A percentile compares a stretch with the other conserved stretches of the same genome.
Evolutionary conservation across 2,113 vertebrate genomes (phyloP).

Genomic region (Sylvilagus bachmani): DNA sequence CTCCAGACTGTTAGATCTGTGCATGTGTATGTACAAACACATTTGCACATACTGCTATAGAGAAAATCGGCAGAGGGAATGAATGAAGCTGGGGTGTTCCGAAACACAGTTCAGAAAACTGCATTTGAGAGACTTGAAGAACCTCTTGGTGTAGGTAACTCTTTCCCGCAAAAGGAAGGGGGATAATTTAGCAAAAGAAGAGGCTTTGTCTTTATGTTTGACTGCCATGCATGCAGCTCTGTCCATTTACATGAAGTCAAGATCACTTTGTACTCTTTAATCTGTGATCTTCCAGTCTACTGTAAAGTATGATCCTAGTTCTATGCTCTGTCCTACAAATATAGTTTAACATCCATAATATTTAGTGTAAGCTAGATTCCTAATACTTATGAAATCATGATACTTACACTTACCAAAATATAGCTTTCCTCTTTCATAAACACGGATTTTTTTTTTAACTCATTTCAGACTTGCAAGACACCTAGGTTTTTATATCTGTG

Average conservation of each 20-base stretch:
- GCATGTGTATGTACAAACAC: not conserved
- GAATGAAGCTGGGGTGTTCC: not conserved
- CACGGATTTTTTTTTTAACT: not conserved
- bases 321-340: not conserved
- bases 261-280: not conserved
- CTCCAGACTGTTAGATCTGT: not conserved
- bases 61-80: not conserved
- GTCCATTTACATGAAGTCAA: not conserved
- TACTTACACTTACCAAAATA: not conserved
- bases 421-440: slow-evolving; percentile 38
- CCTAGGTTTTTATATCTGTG: slow-evolving; percentile 58
- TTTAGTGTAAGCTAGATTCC: not conserved
- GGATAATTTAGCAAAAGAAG: not conserved
- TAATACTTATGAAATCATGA: not conserved
- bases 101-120: not conserved
- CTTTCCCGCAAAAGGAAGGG: not conserved
- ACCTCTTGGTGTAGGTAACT: accelerated
- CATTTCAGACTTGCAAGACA: slow-evolving; percentile 66
- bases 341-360: too few species aligned
- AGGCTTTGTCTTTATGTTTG: not conserved
- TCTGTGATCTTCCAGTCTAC: not conserved
- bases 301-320: not conserved
- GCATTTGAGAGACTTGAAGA: not conserved
- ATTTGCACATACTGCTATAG: not conserved
- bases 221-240: not conserved